Evolutionary conservation across 2,888 invertebrate species (phyloP), one percentile per base, ranked within the genome.

Genomic region (Hydrotaea diabolus): DNA sequence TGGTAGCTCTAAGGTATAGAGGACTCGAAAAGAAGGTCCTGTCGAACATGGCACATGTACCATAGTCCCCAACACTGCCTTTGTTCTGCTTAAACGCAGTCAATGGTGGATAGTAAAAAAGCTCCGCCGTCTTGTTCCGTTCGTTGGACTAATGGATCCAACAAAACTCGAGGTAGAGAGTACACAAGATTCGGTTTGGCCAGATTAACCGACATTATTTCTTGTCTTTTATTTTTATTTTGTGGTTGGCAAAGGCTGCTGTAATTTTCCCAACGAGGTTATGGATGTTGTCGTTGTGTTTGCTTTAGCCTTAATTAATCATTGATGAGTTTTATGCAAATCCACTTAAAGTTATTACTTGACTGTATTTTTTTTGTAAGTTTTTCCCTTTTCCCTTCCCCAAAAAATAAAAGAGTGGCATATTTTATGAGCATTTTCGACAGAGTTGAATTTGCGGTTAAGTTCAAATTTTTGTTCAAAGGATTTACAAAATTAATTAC

Each of bases 251-350:
- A n/a, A 21, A 9, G 13, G 23, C 26, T 23, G 59, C 23, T 69
- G 43, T 46, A 8, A 26, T 62, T 62, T 62, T 17, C n/a, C 36
- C 36, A 5, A 2, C n/a, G 15, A 3, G 13, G n/a, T 62, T 62
- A 31, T 36, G 62, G 36, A 62, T n/a, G 69, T 43, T 39, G 31
- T 9, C 9, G 11, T 3, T 39, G 46, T 69, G 31, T 31, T 31
- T 19, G 69, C 46, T 23, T 69, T 69, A 46, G 69, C 46, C 69
- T 43, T 69, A 69, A 69, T 69, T 69, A 46, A 69, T 69, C 69
- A 69, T 69, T 69, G 43, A 46, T 46, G 69, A 69, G 69, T 69
- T 69, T 69, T 69, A 69, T 69, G 69, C 23, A 69, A 69, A 69
- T 69, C 69, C 69, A 69, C 69, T 69, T 69, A 66, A 69, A 21